A percentile compares a stretch with the other conserved stretches of the same genome.
These are phyloP conservation scores for Lerema accius DNA, from an alignment of 1,140 invertebrate species.

Conservation along the genomic window DNA sequence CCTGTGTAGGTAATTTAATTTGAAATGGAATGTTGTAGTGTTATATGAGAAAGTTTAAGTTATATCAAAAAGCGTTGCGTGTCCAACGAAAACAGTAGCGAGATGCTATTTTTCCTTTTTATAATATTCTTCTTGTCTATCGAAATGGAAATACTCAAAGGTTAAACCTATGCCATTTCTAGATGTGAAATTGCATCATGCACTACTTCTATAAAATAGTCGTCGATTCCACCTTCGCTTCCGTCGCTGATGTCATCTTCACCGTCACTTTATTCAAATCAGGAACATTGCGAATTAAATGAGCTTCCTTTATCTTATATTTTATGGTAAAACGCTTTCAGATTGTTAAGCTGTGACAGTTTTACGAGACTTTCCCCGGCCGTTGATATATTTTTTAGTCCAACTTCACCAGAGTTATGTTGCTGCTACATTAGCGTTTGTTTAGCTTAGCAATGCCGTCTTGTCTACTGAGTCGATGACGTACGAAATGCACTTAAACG, in stretches of 20 bases:
- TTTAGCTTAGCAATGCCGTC: conserved; percentile 8
- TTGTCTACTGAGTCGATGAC: conserved; percentile 27
- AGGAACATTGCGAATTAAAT: conserved; percentile 23
- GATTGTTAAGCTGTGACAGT: conserved; percentile 16
- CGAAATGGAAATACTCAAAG: background rate
- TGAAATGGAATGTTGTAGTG: no score
- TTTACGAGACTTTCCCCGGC: conserved; percentile 25
- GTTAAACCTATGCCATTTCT: conserved; percentile 2
- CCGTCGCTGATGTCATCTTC: conserved; percentile 32
- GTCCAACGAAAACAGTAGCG: no score
- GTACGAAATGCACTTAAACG: conserved; percentile 50
- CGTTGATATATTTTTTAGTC: conserved; percentile 26
- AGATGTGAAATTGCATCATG: conserved; percentile 21
- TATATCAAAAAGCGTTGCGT: no score
- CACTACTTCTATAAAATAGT: conserved; percentile 29
- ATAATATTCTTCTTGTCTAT: no score
- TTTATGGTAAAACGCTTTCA: conserved; percentile 25
- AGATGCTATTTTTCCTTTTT: background rate
- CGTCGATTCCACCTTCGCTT: conserved; percentile 14
- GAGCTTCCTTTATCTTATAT: conserved; percentile 11
- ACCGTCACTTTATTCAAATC: conserved; percentile 37
- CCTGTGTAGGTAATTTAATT: no score
- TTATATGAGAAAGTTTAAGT: no score
- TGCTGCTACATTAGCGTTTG: conserved; percentile 15
- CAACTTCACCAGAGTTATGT: conserved; percentile 8